Percentiles rank a stretch among this genome's conserved stretches.
Evolutionary conservation across 2,113 vertebrate genomes (phyloP).

Genomic region (Fregetta grallaria): DNA sequence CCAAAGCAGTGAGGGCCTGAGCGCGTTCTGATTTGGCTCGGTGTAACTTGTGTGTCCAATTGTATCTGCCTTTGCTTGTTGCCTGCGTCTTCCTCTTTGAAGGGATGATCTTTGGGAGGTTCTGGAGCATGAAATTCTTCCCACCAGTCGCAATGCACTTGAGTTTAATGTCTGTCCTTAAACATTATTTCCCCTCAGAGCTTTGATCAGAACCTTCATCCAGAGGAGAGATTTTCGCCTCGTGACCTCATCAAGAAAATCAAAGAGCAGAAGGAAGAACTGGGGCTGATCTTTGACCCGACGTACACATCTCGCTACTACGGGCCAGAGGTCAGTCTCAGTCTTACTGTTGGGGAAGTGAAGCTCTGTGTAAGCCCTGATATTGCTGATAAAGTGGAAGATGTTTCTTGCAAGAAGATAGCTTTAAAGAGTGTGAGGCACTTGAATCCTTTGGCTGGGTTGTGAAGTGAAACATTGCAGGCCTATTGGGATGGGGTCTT

Average conservation of each 20-base stretch:
- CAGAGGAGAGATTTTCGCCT: conserved; percentile 77
- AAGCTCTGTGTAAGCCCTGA: neutral
- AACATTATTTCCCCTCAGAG: conserved; percentile 44
- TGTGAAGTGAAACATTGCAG: neutral
- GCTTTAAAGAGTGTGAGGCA: fast-evolving
- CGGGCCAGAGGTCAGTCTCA: conserved; percentile 68
- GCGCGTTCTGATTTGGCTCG: fast-evolving
- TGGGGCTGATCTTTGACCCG: conserved; percentile 89
- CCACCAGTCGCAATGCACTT: fast-evolving
- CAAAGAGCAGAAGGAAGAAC: conserved; percentile 75
- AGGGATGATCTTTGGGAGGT: neutral
- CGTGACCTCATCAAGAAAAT: conserved; percentile 80
- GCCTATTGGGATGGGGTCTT: fast-evolving
- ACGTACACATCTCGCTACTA: conserved; percentile 89
- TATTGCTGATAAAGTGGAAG: neutral
- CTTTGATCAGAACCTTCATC: conserved; percentile 67
- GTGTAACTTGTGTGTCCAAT: fast-evolving
- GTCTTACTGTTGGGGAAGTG: fast-evolving
- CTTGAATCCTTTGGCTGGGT: no score
- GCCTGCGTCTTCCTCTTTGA: fast-evolving
- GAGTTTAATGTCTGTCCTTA: no score
- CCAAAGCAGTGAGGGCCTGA: neutral
- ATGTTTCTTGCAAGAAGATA: neutral
- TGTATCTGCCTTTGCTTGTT: neutral
- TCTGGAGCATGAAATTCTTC: neutral